These are phyloP conservation scores for Pygoscelis adeliae DNA, from an alignment of 2,113 vertebrate species.

Conservation along the genomic window DNA sequence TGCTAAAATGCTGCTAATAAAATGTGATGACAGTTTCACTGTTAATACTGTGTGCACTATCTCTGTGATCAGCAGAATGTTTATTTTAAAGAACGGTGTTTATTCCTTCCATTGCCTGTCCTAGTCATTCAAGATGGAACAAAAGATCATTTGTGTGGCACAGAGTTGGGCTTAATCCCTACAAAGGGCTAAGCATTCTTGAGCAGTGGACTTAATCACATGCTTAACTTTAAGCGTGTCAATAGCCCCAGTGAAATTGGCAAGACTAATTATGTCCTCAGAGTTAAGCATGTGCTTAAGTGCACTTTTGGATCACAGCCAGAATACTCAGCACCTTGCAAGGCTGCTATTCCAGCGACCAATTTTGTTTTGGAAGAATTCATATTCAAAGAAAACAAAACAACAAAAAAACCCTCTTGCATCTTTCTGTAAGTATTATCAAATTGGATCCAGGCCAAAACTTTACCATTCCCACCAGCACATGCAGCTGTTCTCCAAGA, in stretches of 20 bases:
- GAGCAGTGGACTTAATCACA: not conserved
- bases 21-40: constrained; percentile 40
- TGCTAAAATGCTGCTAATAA: constrained; percentile 19
- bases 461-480: constrained; percentile 37
- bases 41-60: not conserved
- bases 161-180: constrained; percentile 7
- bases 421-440: constrained; percentile 7
- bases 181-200: constrained; percentile 40
- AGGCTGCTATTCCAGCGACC: not conserved
- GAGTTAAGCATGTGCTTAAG: constrained; percentile 43
- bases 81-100: not conserved
- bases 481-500: constrained; percentile 49
- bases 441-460: constrained; percentile 35
- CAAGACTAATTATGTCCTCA: constrained; percentile 36
- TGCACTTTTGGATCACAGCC: constrained; percentile 31
- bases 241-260: not conserved
- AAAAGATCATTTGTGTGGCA: constrained; percentile 15
- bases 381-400: not conserved
- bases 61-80: constrained; percentile 34
- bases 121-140: constrained; percentile 24
- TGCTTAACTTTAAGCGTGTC: constrained; percentile 49
- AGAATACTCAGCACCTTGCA: constrained; percentile 20
- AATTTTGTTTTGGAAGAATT: not conserved
- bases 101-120: constrained; percentile 34
- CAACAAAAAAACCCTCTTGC: not conserved